Base-by-base conservation (phyloP, 1,140 invertebrate species). In the Radopholus similis region DNA sequence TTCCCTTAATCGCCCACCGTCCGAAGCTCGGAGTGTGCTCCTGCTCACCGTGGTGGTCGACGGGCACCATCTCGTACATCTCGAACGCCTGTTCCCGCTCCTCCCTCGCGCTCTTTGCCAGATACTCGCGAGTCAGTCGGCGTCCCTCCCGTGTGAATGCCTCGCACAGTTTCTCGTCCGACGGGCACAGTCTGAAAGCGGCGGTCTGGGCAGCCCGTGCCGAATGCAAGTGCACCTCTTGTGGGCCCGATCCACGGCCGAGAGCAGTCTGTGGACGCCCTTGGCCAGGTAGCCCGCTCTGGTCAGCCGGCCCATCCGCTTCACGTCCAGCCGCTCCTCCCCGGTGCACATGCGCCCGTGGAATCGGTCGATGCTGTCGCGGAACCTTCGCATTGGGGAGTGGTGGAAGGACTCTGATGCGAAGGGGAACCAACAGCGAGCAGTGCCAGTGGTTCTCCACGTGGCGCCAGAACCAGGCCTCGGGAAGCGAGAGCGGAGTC, bases 331-430 rank as follows among this genome's bases (percentile, higher is more conserved):
- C 15, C 74, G 64, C 38, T 80, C 78, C 37, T 80, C 77, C 26
- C 79, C 78, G 23, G 74, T 72, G 55, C 78, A 80, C 71, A 80
- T 75, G 21, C 79, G 74, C 8, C 72, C 75, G 35, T 77, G 68
- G 53, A 76, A 81, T 11, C 60, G 37, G 26, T 35, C 35, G 35
- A 23, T 40, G 47, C 49, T 62, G 21, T 18, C 55, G 6, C 28
- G 21, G 40, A 47, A 64, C 21, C 63, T 64, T 4, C 28, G 35
- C 2, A 49, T 40, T 40, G 44, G 44, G 6, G 26, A 56, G 18
- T 26, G 6, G 9, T 49, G n/a, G 34, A 64, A 34, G 9, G 34
- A 30, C n/a, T 63, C 21, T 28, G 54, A 23, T 11, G 15, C 9
- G 23, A 30, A 23, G 21, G 9, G 26, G 6, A 34, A 11, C 15